Percentiles rank a stretch among this genome's conserved stretches.
phyloP scores from a whole-genome alignment of 2,888 invertebrate genomes.

The Ichneumoninae sp. region DNA sequence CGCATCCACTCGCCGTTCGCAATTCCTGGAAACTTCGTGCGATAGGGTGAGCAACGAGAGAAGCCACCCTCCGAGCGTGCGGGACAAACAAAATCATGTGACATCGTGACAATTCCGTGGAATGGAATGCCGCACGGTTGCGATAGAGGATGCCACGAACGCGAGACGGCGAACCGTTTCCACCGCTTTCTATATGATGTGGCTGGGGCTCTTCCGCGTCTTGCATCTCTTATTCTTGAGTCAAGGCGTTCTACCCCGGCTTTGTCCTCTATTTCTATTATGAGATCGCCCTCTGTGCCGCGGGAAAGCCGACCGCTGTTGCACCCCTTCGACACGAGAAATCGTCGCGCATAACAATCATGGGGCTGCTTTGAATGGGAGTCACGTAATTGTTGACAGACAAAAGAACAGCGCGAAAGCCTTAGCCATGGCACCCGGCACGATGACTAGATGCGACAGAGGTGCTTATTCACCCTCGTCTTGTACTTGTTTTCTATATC shows the following conservation, averaged over 20 bases:
- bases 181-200: conserved; percentile 9
- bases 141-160: not conserved
- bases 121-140: not conserved
- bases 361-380: conserved; percentile 72
- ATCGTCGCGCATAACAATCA: conserved; percentile 72
- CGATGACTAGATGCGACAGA: conserved; percentile 17
- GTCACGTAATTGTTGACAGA: conserved; percentile 73
- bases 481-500: conserved; percentile 1
- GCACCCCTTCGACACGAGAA: conserved; percentile 67
- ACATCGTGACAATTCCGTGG: not conserved
- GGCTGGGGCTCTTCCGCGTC: not conserved
- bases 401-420: conserved; percentile 71
- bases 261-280: not conserved
- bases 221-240: conserved; percentile 10
- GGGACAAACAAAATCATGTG: conserved; percentile 51
- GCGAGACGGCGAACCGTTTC: conserved; percentile 24
- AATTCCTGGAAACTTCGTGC: not conserved
- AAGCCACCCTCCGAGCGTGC: not conserved
- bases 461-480: conserved; percentile 36
- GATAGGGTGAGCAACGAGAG: not conserved
- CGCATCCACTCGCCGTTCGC: not conserved
- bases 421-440: conserved; percentile 12
- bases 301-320: not conserved
- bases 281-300: not conserved
- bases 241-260: not conserved